Evolutionary conservation across 2,888 invertebrate species (phyloP).

Genomic region (Meandrusa payeni): DNA sequence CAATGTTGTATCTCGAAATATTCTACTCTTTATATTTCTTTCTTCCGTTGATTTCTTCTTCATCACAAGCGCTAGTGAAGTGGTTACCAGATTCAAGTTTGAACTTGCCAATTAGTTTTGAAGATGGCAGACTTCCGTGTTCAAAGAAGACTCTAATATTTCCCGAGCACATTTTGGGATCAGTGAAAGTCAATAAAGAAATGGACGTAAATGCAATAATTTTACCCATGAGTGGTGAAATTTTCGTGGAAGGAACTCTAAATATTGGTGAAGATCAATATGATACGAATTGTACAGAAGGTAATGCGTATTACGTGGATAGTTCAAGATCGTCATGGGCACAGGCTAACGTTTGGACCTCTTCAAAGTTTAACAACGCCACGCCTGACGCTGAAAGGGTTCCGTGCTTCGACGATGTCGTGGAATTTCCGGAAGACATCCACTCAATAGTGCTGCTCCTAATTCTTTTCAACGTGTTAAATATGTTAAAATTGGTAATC

Average conservation of each 20-base stretch:
- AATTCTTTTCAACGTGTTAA: slow-evolving; percentile 42
- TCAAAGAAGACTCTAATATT: slow-evolving; percentile 64
- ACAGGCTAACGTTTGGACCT: slow-evolving; percentile 67
- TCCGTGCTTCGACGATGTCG: slow-evolving; percentile 69
- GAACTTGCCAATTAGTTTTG: slow-evolving; percentile 56
- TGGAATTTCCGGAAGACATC: slow-evolving; percentile 51
- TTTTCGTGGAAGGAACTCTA: slow-evolving; percentile 54
- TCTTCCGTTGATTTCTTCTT: slow-evolving; percentile 33
- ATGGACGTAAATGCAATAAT: slow-evolving; percentile 49
- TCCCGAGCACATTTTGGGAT: slow-evolving; percentile 47
- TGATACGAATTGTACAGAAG: slow-evolving; percentile 45
- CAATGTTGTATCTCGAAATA: slow-evolving; percentile 23
- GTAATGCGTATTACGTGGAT: slow-evolving; percentile 52
- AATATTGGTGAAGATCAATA: slow-evolving; percentile 43
- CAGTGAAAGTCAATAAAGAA: slow-evolving; percentile 45
- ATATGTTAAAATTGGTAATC: slow-evolving; percentile 40
- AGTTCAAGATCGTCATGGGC: slow-evolving; percentile 54
- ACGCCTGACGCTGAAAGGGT: slow-evolving; percentile 72
- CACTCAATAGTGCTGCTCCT: slow-evolving; percentile 53
- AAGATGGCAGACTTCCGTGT: slow-evolving; percentile 57
- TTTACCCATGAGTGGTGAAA: slow-evolving; percentile 62
- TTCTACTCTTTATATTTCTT: slow-evolving; percentile 28
- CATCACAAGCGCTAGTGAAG: slow-evolving; percentile 48
- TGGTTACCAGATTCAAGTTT: slow-evolving; percentile 63
- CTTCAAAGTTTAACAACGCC: slow-evolving; percentile 61